Base-by-base conservation (phyloP, 2,888 invertebrate species). In the Tachina grossa region DNA sequence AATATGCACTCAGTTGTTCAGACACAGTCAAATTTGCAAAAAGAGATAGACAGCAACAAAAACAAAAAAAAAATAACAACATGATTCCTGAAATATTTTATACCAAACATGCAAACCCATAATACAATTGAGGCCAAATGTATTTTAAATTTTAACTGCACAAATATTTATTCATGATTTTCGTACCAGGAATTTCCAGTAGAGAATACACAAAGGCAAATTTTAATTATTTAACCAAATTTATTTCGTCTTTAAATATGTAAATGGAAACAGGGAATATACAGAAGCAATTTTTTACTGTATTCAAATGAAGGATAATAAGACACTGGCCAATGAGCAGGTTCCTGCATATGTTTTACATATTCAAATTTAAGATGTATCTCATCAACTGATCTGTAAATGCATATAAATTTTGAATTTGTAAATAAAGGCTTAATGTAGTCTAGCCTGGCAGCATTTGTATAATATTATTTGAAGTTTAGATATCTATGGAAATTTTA, bases 171-270 rank as follows among this genome's bases (percentile, higher is more conserved):
- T 77, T 41, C 49, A 41, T 77, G 55, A 49, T 51, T 68, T 59
- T 9, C 9, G 6, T 22, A 5, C 1, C 16, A 59, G 9, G 10
- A 61, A 68, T 22, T 10, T 13, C 41, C 22, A 19, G 22, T n/a
- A 57, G 39, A 19, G 14, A 16, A 16, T 43, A n/a, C 0, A 47
- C 13, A 22, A 71, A n/a, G 13, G 31, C 16, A 66, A 16, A 19
- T 68, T 81, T 84, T 81, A 84, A 84, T 80, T 76, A 84, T 84
- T 84, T 84, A 80, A 76, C 66, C 55, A 76, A 84, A 68, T 80
- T 61, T 66, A 71, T 72, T 39, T 49, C 41, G 61, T 53, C 47
- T 77, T 84, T 76, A 53, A 55, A 77, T 72, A 59, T 66, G 49
- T 31, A 80, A 74, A 75, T 47, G 43, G 47, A 66, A 43, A 10